phyloP scores from a whole-genome alignment of 2,888 invertebrate genomes.

The Athalia circularis region DNA sequence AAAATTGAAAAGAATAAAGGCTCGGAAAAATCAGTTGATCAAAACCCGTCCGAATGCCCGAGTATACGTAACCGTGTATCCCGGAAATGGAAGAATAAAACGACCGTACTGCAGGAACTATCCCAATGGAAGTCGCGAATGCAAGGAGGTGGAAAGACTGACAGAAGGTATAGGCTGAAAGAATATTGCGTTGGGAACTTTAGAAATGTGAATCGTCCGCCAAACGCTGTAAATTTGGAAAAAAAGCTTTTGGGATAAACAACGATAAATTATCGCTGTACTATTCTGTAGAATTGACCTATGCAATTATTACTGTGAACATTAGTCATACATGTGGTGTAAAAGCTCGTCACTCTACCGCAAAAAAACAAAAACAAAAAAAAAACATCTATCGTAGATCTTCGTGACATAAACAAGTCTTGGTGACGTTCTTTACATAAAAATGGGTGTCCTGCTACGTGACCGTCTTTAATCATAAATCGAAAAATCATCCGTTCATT shows the following conservation, averaged over 20 bases:
- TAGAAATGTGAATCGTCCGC: slow-evolving; percentile 1
- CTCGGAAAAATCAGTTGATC: background rate
- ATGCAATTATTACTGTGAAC: background rate
- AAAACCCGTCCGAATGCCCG: background rate
- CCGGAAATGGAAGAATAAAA: background rate
- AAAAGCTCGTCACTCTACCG: background rate
- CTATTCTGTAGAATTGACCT: slow-evolving; percentile 16
- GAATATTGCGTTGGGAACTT: background rate
- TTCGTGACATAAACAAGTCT: slow-evolving; percentile 2
- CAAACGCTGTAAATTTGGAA: slow-evolving; percentile 31
- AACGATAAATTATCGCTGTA: slow-evolving; percentile 5
- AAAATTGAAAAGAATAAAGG: background rate
- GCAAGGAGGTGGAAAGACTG: slow-evolving; percentile 1
- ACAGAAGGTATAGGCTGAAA: slow-evolving; percentile 23
- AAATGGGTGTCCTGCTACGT: background rate
- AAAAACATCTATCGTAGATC: slow-evolving; percentile 6
- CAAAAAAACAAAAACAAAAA: too few relatives aligned
- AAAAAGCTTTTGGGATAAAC: slow-evolving; percentile 20
- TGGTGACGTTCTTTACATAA: slow-evolving; percentile 5
- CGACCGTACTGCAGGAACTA: slow-evolving; percentile 5
- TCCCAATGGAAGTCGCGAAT: background rate
- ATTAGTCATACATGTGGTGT: background rate
- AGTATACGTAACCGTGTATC: background rate
- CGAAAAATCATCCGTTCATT: background rate
- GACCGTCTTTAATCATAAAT: slow-evolving; percentile 3